A percentile compares a stretch with the other conserved stretches of the same genome.
Conservation (phyloP, 2,888 invertebrate genomes). For the Brachypalpus laphriformis region DNA sequence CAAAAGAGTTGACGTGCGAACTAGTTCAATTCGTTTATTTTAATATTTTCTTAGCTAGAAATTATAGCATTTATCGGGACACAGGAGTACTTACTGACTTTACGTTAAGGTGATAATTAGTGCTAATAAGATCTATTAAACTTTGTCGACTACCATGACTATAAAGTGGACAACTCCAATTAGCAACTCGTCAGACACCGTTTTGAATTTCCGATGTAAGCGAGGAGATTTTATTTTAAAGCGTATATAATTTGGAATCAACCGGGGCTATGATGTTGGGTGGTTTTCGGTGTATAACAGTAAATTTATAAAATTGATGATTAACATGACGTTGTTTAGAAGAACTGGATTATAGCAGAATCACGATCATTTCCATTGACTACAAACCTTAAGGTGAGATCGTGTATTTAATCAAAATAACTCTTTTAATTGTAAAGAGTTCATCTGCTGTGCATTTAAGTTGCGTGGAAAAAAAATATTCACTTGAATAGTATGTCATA, state of each 20-base stretch:
- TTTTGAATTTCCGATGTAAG: background rate
- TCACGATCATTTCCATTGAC: background rate
- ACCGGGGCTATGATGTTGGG: background rate
- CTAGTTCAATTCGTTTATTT: slow-evolving; percentile 6
- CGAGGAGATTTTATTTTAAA: background rate
- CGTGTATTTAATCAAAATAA: no score
- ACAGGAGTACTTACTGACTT: background rate
- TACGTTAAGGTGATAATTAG: slow-evolving; percentile 1
- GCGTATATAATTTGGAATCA: background rate
- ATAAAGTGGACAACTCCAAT: slow-evolving; percentile 1
- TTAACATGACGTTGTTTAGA: background rate
- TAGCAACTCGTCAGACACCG: slow-evolving; percentile 3
- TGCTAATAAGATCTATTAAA: slow-evolving; percentile 1
- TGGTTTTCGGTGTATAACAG: background rate
- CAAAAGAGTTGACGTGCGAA: slow-evolving; percentile 26
- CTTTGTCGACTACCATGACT: background rate
- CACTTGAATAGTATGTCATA: no score
- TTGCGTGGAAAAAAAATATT: no score
- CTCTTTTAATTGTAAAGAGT: no score
- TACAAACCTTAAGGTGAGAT: no score
- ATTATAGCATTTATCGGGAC: background rate
- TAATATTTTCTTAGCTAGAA: background rate
- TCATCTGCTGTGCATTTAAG: no score
- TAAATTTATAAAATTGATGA: background rate
- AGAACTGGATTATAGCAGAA: background rate